Evolutionary conservation across 1,140 invertebrate species (phyloP).

Genomic region (Bombus cullumanus): DNA sequence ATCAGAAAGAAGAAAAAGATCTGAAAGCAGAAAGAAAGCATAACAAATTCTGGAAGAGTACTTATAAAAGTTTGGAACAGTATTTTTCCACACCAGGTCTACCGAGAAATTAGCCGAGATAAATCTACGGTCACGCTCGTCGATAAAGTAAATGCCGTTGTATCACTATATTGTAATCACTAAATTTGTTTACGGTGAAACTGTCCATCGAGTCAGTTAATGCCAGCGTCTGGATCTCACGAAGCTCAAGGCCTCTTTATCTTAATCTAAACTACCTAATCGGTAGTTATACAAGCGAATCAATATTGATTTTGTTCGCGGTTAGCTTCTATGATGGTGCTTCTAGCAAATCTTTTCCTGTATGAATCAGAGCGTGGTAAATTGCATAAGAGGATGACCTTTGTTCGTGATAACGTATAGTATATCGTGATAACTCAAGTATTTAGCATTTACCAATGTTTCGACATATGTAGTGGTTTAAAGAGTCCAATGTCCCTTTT

Average conservation of each 20-base stretch:
- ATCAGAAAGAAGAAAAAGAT: no score
- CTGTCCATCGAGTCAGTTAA: neutral
- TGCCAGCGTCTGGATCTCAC: neutral
- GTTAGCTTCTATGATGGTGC: conserved; percentile 12
- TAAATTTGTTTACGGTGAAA: neutral
- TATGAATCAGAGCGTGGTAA: conserved; percentile 37
- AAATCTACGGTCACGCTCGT: neutral
- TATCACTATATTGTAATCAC: no score
- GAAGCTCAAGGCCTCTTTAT: conserved; percentile 48
- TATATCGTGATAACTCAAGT: no score
- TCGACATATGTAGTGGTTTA: neutral
- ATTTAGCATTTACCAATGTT: neutral
- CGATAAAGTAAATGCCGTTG: neutral
- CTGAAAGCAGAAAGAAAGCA: no score
- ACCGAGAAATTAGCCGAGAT: neutral
- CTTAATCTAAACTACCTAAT: conserved; percentile 48
- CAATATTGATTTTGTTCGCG: conserved; percentile 49
- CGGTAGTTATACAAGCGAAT: conserved; percentile 51
- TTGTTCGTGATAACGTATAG: neutral
- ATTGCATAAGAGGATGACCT: conserved; percentile 22
- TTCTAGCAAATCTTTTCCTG: neutral
- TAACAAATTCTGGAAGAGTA: no score
- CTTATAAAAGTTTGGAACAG: neutral
- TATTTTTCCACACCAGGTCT: neutral
- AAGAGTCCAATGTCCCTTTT: neutral